Conservation (phyloP, 2,797 vertebrate genomes). For the Syngnathus rostellatus region DNA sequence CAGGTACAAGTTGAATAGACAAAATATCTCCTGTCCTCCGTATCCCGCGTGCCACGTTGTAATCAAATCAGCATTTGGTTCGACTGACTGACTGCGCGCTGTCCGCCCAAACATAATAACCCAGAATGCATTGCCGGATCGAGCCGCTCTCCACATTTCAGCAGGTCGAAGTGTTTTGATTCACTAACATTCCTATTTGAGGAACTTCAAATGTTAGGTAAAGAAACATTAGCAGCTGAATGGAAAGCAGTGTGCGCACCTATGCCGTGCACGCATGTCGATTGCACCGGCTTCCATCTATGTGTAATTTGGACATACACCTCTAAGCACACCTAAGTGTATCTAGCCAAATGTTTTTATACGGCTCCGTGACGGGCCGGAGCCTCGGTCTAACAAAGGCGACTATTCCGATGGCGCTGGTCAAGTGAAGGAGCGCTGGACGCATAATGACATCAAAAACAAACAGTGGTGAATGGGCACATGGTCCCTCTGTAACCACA, state of each 20-base stretch:
- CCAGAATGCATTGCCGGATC: slow-evolving; percentile 23
- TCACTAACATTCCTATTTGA: slow-evolving; percentile 57
- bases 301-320: slow-evolving; percentile 52
- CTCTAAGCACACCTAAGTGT: slow-evolving; percentile 56
- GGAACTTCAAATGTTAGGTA: slow-evolving; percentile 64
- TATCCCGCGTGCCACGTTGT: slow-evolving; percentile 15
- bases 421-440: slow-evolving; percentile 60
- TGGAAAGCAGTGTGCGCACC: slow-evolving; percentile 46
- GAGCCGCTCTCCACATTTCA: slow-evolving; percentile 38
- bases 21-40: slow-evolving; percentile 31
- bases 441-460: slow-evolving; percentile 75
- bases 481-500: slow-evolving; percentile 67
- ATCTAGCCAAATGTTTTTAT: slow-evolving; percentile 64
- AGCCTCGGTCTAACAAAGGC: slow-evolving; percentile 58
- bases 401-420: slow-evolving; percentile 61
- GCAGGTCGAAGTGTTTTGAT: slow-evolving; percentile 37
- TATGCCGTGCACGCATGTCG: slow-evolving; percentile 20
- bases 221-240: slow-evolving; percentile 61
- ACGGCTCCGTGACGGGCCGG: slow-evolving; percentile 58
- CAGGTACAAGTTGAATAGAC: slow-evolving; percentile 30
- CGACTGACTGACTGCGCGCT: slow-evolving; percentile 11
- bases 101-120: slow-evolving; percentile 45
- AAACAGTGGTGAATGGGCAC: slow-evolving; percentile 71
- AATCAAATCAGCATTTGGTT: slow-evolving; percentile 45
- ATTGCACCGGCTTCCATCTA: slow-evolving; percentile 16